Conservation (phyloP, 2,888 invertebrate species). For the Nowickia ferox region DNA sequence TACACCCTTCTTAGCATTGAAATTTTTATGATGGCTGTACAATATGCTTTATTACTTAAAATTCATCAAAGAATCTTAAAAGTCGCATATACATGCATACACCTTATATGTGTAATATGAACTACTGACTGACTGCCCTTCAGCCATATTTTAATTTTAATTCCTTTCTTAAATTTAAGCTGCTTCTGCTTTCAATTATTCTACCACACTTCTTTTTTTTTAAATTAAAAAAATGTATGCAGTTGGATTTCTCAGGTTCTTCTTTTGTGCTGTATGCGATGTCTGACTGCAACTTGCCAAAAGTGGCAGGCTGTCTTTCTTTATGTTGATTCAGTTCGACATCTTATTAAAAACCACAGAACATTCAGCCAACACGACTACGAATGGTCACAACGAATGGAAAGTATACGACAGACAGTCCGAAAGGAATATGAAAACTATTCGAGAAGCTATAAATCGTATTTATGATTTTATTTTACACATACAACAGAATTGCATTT, state of each 20-base stretch:
- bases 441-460: slow-evolving; percentile 61
- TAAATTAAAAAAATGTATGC: neutral
- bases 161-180: neutral
- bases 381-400: slow-evolving; percentile 3
- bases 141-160: slow-evolving; percentile 24
- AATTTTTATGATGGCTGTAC: slow-evolving; percentile 3
- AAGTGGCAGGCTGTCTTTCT: slow-evolving; percentile 23
- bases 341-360: slow-evolving; percentile 54
- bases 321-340: slow-evolving; percentile 57
- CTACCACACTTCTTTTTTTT: slow-evolving; percentile 22
- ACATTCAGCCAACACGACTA: slow-evolving; percentile 18
- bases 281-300: slow-evolving; percentile 5
- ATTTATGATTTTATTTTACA: slow-evolving; percentile 61
- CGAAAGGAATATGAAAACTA: slow-evolving; percentile 36
- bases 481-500: slow-evolving; percentile 43
- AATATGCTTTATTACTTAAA: slow-evolving; percentile 47
- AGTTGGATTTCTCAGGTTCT: slow-evolving; percentile 16
- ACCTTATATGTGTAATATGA: slow-evolving; percentile 50
- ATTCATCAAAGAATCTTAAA: slow-evolving; percentile 37
- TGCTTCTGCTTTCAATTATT: slow-evolving; percentile 17
- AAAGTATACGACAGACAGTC: slow-evolving; percentile 1
- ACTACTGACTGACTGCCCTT: slow-evolving; percentile 67
- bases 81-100: neutral
- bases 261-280: neutral
- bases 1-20: neutral